Conservation (phyloP, 2,888 invertebrate genomes). For the Muschampia plurimacula region DNA sequence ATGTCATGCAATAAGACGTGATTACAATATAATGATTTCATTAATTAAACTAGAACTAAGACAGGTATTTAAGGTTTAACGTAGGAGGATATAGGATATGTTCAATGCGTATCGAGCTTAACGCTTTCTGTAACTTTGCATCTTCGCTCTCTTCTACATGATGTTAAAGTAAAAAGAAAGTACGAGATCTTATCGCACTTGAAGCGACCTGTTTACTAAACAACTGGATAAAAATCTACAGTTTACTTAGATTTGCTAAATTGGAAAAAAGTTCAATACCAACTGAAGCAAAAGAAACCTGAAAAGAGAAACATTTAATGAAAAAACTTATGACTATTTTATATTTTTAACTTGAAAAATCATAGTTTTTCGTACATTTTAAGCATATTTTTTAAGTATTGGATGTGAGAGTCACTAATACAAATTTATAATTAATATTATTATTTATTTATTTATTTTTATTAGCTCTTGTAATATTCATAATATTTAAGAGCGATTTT, state of each 20-base stretch:
- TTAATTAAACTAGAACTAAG: too few species aligned
- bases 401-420: too few species aligned
- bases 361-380: too few species aligned
- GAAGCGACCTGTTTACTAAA: conserved; percentile 19
- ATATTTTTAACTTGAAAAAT: too few species aligned
- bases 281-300: not conserved
- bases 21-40: too few species aligned
- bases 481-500: too few species aligned
- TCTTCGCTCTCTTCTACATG: conserved; percentile 22
- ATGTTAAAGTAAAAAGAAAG: conserved; percentile 31
- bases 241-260: not conserved
- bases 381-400: too few species aligned
- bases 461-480: too few species aligned
- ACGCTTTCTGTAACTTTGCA: conserved; percentile 16
- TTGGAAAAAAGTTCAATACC: not conserved
- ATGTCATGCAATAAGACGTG: too few species aligned
- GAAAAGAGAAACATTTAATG: not conserved
- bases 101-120: conserved; percentile 14
- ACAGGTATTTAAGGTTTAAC: not conserved
- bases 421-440: too few species aligned
- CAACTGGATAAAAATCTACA: conserved; percentile 15
- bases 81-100: not conserved
- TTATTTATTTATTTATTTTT: too few species aligned
- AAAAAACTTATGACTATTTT: too few species aligned
- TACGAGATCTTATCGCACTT: conserved; percentile 21